Conservation (phyloP, 2,888 invertebrate species). For the Parapristionchus giblindavisi region DNA sequence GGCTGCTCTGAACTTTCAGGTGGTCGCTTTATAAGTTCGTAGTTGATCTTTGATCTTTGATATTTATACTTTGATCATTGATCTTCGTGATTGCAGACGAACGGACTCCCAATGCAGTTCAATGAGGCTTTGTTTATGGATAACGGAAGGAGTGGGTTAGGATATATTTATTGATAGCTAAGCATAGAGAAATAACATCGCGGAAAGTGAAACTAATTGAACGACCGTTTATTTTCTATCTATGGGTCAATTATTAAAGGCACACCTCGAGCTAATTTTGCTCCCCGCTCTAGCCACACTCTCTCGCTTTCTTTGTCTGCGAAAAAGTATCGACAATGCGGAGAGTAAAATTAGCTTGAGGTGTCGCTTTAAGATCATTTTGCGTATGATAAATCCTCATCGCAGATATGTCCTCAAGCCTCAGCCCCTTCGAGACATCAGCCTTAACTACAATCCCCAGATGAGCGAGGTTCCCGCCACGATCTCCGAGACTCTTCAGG, state of each 20-base stretch:
- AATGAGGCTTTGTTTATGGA: slow-evolving; percentile 92
- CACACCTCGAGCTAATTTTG: no score
- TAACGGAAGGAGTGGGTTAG: slow-evolving; percentile 85
- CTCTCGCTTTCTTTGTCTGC: no score
- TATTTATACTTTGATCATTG: no score
- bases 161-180: slow-evolving; percentile 1
- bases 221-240: no score
- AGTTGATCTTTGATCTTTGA: not conserved
- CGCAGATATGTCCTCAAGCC: slow-evolving; percentile 39
- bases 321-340: no score
- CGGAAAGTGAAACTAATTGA: no score
- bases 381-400: not conserved
- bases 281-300: no score
- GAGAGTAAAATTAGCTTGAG: no score
- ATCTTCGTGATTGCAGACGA: slow-evolving; percentile 64
- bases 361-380: not conserved
- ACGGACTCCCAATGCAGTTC: slow-evolving; percentile 85
- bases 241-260: no score
- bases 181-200: no score
- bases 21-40: slow-evolving; percentile 72
- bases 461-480: slow-evolving; percentile 23
- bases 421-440: slow-evolving; percentile 28
- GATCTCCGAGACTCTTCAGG: slow-evolving; percentile 30
- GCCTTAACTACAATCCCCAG: slow-evolving; percentile 32
- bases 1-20: slow-evolving; percentile 79